Evolutionary conservation across 2,888 invertebrate genomes (phyloP).

Genomic region (Folsomia manolachei): DNA sequence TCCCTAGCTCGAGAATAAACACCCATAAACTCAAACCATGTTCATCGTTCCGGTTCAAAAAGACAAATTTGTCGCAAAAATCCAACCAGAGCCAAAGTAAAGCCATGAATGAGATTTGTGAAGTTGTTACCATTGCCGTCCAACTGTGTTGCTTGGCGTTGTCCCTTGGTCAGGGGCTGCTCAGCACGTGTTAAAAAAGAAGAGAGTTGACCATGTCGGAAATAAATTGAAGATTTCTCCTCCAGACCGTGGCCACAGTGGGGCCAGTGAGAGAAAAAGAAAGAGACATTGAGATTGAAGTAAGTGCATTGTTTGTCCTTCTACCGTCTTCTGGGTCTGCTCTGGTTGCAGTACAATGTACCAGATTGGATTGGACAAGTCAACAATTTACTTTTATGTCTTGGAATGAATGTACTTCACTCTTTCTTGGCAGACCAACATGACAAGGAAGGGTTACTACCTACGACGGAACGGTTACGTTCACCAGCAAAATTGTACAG

Average conservation of each 20-base stretch:
- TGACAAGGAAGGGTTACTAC: too few species aligned
- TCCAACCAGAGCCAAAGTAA: not conserved
- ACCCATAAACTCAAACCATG: not conserved
- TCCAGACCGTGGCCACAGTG: not conserved
- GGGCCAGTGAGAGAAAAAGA: too few species aligned
- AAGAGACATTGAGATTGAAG: not conserved
- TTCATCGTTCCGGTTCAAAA: not conserved
- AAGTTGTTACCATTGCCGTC: too few species aligned
- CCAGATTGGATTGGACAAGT: slow-evolving; percentile 7
- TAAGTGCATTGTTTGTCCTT: not conserved
- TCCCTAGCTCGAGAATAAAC: not conserved
- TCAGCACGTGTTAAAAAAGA: not conserved
- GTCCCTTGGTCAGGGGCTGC: too few species aligned
- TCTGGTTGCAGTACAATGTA: not conserved
- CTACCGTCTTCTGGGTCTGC: not conserved
- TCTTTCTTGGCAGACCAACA: not conserved
- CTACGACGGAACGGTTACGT: too few species aligned
- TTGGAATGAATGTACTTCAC: not conserved
- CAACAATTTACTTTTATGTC: slow-evolving; percentile 8
- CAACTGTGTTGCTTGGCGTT: too few species aligned
- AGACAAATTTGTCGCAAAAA: not conserved
- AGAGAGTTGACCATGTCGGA: not conserved
- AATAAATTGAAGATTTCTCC: not conserved
- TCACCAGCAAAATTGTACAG: too few species aligned
- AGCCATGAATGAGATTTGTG: not conserved